Evolutionary conservation across 2,888 invertebrate species (phyloP).

Genomic region (Stenotaenia linearis): DNA sequence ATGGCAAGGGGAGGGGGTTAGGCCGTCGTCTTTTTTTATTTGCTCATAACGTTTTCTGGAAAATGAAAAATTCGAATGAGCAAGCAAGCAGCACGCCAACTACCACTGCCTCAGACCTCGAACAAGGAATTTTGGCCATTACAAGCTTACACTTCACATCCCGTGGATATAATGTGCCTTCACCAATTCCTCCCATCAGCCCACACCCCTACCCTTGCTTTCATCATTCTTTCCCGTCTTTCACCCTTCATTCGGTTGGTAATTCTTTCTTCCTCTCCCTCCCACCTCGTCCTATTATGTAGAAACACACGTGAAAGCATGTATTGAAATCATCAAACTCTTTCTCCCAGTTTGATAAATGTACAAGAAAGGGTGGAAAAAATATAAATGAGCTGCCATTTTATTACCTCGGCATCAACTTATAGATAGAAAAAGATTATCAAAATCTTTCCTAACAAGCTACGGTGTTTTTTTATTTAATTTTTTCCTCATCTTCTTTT

Average conservation of each 20-base stretch:
- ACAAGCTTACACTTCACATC: slow-evolving; percentile 19
- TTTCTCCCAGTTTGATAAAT: background rate
- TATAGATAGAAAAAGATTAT: background rate
- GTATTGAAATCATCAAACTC: slow-evolving; percentile 19
- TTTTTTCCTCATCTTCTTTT: background rate
- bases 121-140: slow-evolving; percentile 19
- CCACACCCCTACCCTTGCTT: slow-evolving; percentile 7
- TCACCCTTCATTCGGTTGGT: slow-evolving; percentile 15
- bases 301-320: slow-evolving; percentile 12
- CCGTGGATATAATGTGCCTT: slow-evolving; percentile 19
- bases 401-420: background rate
- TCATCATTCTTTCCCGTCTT: slow-evolving; percentile 19
- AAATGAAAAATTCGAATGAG: slow-evolving; percentile 19
- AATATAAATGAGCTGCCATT: slow-evolving; percentile 12
- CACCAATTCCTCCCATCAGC: slow-evolving; percentile 19
- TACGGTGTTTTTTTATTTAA: background rate
- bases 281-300: slow-evolving; percentile 12
- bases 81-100: slow-evolving; percentile 19
- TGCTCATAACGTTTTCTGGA: slow-evolving; percentile 19
- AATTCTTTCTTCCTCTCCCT: background rate
- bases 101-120: slow-evolving; percentile 19
- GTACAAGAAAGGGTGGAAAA: slow-evolving; percentile 11
- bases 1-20: background rate
- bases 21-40: slow-evolving; percentile 15
- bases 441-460: background rate